These are phyloP conservation scores for Hypercompe scribonia DNA, from an alignment of 2,888 invertebrate species.

Conservation along the genomic window DNA sequence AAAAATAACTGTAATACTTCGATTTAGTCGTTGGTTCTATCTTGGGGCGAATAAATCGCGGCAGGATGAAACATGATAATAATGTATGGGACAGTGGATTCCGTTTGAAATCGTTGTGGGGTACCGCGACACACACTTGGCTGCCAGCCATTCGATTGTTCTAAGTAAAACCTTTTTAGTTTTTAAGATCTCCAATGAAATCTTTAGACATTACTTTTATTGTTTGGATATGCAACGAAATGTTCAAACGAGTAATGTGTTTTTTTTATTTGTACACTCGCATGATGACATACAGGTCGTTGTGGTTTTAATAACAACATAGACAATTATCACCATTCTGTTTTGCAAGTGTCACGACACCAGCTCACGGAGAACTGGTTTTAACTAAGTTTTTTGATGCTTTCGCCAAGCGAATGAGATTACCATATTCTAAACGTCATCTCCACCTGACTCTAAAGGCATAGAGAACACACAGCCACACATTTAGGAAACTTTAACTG, in stretches of 20 bases:
- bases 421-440: too few relatives aligned
- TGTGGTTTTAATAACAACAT: too few relatives aligned
- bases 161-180: slow-evolving; percentile 35
- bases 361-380: too few relatives aligned
- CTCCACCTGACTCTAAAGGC: too few relatives aligned
- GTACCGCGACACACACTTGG: slow-evolving; percentile 51
- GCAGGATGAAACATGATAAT: slow-evolving; percentile 51
- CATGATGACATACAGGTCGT: too few relatives aligned
- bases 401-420: too few relatives aligned
- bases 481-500: too few relatives aligned
- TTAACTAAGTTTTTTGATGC: too few relatives aligned
- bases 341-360: too few relatives aligned
- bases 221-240: not conserved
- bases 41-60: slow-evolving; percentile 41
- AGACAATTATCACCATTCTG: too few relatives aligned
- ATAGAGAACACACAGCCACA: too few relatives aligned
- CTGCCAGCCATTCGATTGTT: slow-evolving; percentile 48
- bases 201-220: not conserved
- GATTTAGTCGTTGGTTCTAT: slow-evolving; percentile 35
- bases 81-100: slow-evolving; percentile 45
- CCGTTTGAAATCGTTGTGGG: slow-evolving; percentile 39
- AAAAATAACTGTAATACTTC: not conserved
- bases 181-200: slow-evolving; percentile 25
- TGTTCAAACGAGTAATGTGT: not conserved
- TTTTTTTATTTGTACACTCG: not conserved